Base-by-base conservation (phyloP, 2,888 invertebrate genomes). In the Eupeodes luniger region DNA sequence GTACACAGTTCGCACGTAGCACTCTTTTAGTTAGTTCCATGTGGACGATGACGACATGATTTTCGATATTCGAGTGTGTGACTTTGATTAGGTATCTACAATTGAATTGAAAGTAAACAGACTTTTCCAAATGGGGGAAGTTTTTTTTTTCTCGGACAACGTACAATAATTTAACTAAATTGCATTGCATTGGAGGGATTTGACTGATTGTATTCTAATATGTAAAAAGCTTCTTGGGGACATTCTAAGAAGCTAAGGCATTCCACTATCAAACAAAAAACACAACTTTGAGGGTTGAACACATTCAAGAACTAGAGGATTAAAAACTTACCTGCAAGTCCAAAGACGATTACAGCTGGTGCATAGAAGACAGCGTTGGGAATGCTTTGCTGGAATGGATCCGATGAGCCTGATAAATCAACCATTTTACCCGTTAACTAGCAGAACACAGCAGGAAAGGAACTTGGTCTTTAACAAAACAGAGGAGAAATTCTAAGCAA, bases 321-420 rank as follows among this genome's bases (percentile, higher is more conserved):
- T 62, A 19, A 44, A 40, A 10, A 92, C 95, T 95, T 94, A 98
- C 98, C 96, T 94, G 97, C 95, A 92, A 98, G 94, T 90, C 96
- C 95, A 90, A 96, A 94, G 90, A 98, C 96, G 90, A 98, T 95
- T 90, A 97, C 95, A 74, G 96, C 97, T 90, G 98, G 98, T 91
- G 98, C 92, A 91, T 98, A 96, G 93, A 98, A 98, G 90, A 98
- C 97, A 61, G 96, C 94, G 94, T 98, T 98, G 89, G 97, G 97
- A 94, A 98, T 98, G 90, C 97, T 97, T 94, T 97, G 97, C 93
- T 97, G 97, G 91, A 97, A 95, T 0, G 97, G 97, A 91, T 97
- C 97, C 84, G 96, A 95, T 67, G 96, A 96, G 34, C 96, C 96
- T 87, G 97, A 96, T 91, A 98, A 94, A 94, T 98, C 97, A 89